Conservation (phyloP, 2,113 vertebrate genomes). For the Zosterops lateralis region DNA sequence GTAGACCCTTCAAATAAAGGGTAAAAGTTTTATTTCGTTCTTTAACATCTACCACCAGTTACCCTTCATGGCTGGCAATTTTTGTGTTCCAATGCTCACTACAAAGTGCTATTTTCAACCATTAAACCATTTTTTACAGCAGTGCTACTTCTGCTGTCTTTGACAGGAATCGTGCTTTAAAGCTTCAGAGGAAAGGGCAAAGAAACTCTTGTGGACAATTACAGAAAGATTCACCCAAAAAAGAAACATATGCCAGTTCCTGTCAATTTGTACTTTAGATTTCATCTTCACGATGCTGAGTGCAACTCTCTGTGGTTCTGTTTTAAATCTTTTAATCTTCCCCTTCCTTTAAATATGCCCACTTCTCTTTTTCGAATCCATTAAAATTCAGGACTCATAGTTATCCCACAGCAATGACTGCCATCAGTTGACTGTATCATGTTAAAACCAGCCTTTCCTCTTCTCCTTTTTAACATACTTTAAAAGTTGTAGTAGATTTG, state of each 20-base stretch:
- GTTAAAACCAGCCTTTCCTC: background rate
- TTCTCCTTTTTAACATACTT: background rate
- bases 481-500: background rate
- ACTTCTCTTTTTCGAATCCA: background rate
- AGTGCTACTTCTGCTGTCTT: background rate
- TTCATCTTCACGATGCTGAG: background rate
- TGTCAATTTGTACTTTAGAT: conserved; percentile 6
- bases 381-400: background rate
- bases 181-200: conserved; percentile 13
- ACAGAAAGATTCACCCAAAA: background rate
- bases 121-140: background rate
- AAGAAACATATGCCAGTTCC: background rate
- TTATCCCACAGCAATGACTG: background rate
- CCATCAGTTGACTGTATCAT: background rate
- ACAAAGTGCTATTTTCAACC: background rate
- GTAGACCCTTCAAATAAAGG: background rate
- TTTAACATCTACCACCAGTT: background rate
- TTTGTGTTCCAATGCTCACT: background rate
- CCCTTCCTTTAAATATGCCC: background rate
- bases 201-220: conserved; percentile 3
- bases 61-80: background rate
- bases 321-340: conserved; percentile 34
- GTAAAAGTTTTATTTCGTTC: background rate
- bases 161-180: background rate
- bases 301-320: background rate